Evolutionary conservation across 1,140 invertebrate genomes (phyloP).

Genomic region (Calosoma granatense): DNA sequence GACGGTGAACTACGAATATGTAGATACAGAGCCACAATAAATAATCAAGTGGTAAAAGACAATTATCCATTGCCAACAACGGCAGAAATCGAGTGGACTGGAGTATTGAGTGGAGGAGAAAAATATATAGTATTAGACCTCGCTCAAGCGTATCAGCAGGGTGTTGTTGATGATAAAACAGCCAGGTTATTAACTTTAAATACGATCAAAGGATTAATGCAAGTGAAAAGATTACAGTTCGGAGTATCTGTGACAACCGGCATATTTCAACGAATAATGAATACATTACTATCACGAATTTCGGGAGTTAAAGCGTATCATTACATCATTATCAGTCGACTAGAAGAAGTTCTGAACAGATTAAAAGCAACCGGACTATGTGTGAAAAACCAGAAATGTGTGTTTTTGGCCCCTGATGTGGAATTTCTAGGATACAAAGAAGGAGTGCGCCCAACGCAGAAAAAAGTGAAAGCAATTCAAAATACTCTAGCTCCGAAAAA

Average conservation of each 20-base stretch:
- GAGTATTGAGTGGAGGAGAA: constrained; percentile 22
- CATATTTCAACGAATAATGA: constrained; percentile 33
- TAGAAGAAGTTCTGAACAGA: constrained; percentile 10
- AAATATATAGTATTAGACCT: constrained; percentile 33
- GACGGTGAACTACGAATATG: constrained; percentile 27
- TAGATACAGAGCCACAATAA: constrained; percentile 23
- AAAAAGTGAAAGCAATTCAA: constrained; percentile 30
- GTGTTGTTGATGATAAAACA: constrained; percentile 24
- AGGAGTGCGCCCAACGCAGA: constrained; percentile 24
- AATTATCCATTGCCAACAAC: constrained; percentile 24
- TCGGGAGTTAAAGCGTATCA: constrained; percentile 24
- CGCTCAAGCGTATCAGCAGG: constrained; percentile 31
- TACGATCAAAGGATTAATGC: constrained; percentile 21
- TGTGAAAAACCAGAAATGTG: constrained; percentile 23
- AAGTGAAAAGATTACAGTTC: constrained; percentile 37
- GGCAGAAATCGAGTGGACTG: constrained; percentile 30
- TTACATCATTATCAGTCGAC: constrained; percentile 27
- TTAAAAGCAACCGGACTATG: constrained; percentile 24
- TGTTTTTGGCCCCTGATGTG: constrained; percentile 20
- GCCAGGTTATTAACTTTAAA: constrained; percentile 18
- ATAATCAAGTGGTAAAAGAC: constrained; percentile 19
- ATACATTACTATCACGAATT: constrained; percentile 26
- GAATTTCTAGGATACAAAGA: constrained; percentile 28
- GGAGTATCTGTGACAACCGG: constrained; percentile 36
- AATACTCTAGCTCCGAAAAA: constrained; percentile 21